Percentiles rank a stretch among this genome's conserved stretches.
Evolutionary conservation across 2,888 invertebrate genomes (phyloP).

Genomic region (Orthonychiurus folsomi): DNA sequence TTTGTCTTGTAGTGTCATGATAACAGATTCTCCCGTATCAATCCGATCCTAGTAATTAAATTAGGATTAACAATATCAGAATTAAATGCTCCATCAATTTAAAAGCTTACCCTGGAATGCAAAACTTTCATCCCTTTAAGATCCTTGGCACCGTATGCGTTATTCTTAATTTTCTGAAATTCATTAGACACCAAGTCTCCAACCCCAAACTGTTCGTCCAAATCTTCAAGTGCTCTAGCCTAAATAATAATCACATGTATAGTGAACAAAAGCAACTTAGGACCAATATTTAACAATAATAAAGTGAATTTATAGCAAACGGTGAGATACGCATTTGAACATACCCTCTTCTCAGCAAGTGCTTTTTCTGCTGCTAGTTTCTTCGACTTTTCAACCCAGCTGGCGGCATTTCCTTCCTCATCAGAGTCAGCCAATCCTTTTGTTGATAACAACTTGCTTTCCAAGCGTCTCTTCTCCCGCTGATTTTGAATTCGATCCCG

Average conservation of each 20-base stretch:
- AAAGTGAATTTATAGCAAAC: no score
- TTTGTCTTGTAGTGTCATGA: constrained; percentile 89
- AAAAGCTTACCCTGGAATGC: constrained; percentile 57
- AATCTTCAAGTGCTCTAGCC: constrained; percentile 88
- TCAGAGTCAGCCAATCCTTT: constrained; percentile 58
- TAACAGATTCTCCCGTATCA: constrained; percentile 70
- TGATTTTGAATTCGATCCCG: constrained; percentile 66
- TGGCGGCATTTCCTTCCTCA: constrained; percentile 60
- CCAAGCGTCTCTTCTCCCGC: constrained; percentile 68
- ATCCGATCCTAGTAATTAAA: constrained; percentile 47
- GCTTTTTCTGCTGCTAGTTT: constrained; percentile 66
- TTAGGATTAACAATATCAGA: constrained; percentile 9
- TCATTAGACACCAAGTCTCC: constrained; percentile 74
- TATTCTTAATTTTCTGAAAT: constrained; percentile 51
- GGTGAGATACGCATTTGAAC: constrained; percentile 39
- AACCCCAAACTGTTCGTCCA: constrained; percentile 91
- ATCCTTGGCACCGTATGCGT: constrained; percentile 60
- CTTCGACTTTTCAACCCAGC: constrained; percentile 77
- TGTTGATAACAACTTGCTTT: constrained; percentile 55
- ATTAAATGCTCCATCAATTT: neutral
- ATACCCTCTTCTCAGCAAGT: constrained; percentile 72
- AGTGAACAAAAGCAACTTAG: constrained; percentile 2
- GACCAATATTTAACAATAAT: constrained; percentile 7
- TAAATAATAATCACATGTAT: no score
- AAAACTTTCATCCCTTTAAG: constrained; percentile 75